Evolutionary conservation across 53 echinoderm and acorn worm genomes (phyloP).

Genomic region (Holothuria scabra): DNA sequence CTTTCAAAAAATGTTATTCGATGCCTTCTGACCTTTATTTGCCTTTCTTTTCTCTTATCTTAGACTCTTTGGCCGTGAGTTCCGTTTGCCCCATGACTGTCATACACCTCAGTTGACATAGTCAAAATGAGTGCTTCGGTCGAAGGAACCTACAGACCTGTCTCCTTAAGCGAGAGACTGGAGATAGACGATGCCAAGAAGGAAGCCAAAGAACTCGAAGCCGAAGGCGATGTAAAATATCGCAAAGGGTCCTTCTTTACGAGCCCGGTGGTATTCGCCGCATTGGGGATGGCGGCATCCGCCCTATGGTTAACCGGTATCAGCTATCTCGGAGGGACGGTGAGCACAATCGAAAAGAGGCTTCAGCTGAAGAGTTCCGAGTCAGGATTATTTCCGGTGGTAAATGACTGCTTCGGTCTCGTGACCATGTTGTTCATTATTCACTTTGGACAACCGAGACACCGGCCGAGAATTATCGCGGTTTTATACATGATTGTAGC

Average conservation of each 20-base stretch:
- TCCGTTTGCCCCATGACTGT: no score
- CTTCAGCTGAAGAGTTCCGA: slow-evolving; percentile 88
- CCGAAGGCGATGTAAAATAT: background rate
- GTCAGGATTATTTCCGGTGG: slow-evolving; percentile 74
- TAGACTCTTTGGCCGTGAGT: no score
- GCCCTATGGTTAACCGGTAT: slow-evolving; percentile 36
- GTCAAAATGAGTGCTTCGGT: background rate
- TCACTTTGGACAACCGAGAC: slow-evolving; percentile 84
- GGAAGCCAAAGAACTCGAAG: background rate
- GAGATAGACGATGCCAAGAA: background rate
- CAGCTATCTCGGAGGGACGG: slow-evolving; percentile 72
- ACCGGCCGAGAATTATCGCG: slow-evolving; percentile 85
- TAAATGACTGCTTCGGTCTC: slow-evolving; percentile 79
- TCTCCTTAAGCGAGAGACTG: background rate
- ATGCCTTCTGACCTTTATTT: no score
- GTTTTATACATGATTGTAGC: slow-evolving; percentile 20
- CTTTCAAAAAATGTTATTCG: no score
- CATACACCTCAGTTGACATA: no score
- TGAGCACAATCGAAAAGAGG: slow-evolving; percentile 86
- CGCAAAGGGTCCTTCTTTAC: background rate
- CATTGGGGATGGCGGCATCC: slow-evolving; percentile 19
- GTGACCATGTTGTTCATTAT: slow-evolving; percentile 82
- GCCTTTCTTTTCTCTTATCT: no score
- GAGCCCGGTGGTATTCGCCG: slow-evolving; percentile 30
- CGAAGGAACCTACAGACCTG: background rate